phyloP scores from a whole-genome alignment of 1,140 invertebrate species.

The Aphelenchoides fujianensis region DNA sequence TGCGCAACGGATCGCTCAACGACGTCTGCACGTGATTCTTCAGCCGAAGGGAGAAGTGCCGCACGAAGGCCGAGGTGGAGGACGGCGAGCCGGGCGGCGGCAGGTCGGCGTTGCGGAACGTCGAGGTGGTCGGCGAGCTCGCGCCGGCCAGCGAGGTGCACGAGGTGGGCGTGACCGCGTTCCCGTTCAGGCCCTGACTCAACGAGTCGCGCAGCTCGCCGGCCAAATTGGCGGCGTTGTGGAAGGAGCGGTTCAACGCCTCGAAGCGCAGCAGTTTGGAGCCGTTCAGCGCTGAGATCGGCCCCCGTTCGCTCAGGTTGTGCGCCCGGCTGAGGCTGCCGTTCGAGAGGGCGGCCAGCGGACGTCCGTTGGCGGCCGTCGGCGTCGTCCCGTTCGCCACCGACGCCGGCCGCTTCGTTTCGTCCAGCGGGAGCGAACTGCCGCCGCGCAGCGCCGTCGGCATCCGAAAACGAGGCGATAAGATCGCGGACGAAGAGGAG shows the following conservation, averaged over 20 bases:
- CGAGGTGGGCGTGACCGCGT: constrained; percentile 1
- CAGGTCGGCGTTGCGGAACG: neutral
- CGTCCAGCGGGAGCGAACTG: constrained; percentile 9
- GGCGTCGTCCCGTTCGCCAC: constrained; percentile 1
- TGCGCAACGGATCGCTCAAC: constrained; percentile 39
- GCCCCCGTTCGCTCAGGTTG: neutral
- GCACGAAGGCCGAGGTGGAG: constrained; percentile 27
- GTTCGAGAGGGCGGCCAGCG: neutral
- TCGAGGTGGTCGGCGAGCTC: neutral
- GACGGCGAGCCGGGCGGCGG: neutral
- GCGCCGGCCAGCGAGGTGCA: neutral
- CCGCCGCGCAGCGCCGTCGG: neutral
- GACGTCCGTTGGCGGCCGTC: neutral
- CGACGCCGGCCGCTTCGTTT: neutral
- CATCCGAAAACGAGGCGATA: too few relatives aligned
- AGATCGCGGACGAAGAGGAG: too few relatives aligned
- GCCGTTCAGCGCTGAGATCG: constrained; percentile 21
- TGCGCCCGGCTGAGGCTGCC: neutral
- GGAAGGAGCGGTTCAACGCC: constrained; percentile 32
- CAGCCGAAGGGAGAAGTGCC: constrained; percentile 34
- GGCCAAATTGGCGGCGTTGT: constrained; percentile 37
- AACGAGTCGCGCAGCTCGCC: constrained; percentile 19
- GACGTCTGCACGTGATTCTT: constrained; percentile 45
- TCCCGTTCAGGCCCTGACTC: neutral
- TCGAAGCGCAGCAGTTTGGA: constrained; percentile 28